A percentile compares a stretch with the other conserved stretches of the same genome.
Conservation (phyloP, 2,888 invertebrate genomes). For the Agelastica alni region DNA sequence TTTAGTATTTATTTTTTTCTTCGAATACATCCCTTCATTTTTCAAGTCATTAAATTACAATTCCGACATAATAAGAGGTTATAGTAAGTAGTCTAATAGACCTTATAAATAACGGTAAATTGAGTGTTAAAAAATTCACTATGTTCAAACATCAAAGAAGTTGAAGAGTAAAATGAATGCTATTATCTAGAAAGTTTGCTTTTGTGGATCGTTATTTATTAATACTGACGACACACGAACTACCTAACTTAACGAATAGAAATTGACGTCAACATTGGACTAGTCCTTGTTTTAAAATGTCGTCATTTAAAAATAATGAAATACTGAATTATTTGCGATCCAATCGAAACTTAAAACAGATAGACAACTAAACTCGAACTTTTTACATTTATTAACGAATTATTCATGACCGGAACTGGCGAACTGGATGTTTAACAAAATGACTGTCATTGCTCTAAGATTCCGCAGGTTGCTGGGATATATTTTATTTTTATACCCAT, state of each 20-base stretch:
- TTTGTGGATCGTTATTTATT: constrained; percentile 49
- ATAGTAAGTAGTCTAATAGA: constrained; percentile 7
- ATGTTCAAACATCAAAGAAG: constrained; percentile 41
- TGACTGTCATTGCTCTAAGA: too few species aligned
- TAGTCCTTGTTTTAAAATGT: constrained; percentile 48
- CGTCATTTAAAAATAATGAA: constrained; percentile 48
- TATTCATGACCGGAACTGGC: constrained; percentile 38
- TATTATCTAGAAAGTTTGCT: constrained; percentile 42
- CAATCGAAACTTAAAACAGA: constrained; percentile 49
- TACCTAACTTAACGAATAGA: constrained; percentile 49
- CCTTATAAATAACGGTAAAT: constrained; percentile 38
- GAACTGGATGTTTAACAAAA: neutral
- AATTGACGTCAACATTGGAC: constrained; percentile 46
- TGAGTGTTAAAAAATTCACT: constrained; percentile 38
- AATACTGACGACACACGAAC: constrained; percentile 49
- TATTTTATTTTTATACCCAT: too few species aligned
- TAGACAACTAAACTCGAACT: constrained; percentile 39
- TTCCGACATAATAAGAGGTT: neutral
- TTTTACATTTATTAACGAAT: constrained; percentile 45
- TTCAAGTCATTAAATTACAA: neutral
- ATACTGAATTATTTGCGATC: constrained; percentile 48
- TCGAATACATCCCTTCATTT: too few species aligned
- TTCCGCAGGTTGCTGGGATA: too few species aligned
- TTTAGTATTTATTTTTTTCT: too few species aligned
- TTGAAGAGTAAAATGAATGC: constrained; percentile 29